Evolutionary conservation across 2,888 invertebrate genomes (phyloP).

Genomic region (Blastobasis adustella): DNA sequence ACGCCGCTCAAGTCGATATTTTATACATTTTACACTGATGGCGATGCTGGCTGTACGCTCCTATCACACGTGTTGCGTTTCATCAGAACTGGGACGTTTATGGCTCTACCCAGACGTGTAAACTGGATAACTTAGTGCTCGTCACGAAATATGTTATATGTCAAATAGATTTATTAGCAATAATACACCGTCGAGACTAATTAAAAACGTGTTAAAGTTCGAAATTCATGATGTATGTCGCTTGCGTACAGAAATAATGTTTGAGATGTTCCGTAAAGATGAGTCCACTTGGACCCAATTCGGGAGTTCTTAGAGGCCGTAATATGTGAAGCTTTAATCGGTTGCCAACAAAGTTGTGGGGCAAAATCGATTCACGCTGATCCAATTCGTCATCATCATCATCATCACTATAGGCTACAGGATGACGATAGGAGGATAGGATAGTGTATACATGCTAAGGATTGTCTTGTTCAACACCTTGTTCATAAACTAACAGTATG

Average conservation of each 20-base stretch:
- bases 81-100: conserved; percentile 1
- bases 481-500: no score
- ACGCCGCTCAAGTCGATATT: conserved; percentile 43
- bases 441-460: no score
- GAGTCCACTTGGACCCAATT: no score
- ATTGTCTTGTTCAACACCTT: no score
- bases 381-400: no score
- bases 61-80: not conserved
- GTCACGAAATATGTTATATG: not conserved
- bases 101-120: not conserved
- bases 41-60: conserved; percentile 13
- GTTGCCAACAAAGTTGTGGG: no score
- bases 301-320: no score
- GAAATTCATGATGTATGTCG: not conserved
- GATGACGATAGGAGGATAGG: no score
- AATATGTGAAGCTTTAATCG: no score
- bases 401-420: no score
- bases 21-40: conserved; percentile 51
- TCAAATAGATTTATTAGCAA: not conserved
- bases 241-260: not conserved
- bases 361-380: no score
- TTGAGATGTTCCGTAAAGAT: no score
- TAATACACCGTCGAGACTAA: not conserved
- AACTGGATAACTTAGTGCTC: not conserved
- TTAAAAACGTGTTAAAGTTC: not conserved